Conservation (phyloP, 2,888 invertebrate genomes). For the Nebria brevicollis region DNA sequence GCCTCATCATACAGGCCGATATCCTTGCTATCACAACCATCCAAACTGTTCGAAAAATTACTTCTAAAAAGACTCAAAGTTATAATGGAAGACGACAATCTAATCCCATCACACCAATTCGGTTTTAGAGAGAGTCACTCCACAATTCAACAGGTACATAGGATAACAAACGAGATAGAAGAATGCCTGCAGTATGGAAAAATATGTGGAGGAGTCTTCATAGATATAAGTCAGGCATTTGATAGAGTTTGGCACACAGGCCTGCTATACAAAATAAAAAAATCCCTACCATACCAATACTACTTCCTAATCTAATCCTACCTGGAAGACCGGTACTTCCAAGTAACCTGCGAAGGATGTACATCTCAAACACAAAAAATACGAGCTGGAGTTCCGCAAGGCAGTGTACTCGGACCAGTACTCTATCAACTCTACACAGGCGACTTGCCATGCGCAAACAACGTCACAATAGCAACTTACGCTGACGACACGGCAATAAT, state of each 20-base stretch:
- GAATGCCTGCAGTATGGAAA: background rate
- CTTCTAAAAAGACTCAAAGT: slow-evolving; percentile 1
- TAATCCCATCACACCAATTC: slow-evolving; percentile 45
- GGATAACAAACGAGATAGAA: too few relatives aligned
- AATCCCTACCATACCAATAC: background rate
- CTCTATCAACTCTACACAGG: too few relatives aligned
- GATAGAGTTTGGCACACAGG: background rate
- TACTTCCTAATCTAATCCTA: too few relatives aligned
- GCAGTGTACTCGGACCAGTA: too few relatives aligned
- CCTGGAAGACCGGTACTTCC: too few relatives aligned
- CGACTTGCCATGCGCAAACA: too few relatives aligned
- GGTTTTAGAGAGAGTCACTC: slow-evolving; percentile 42
- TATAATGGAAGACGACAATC: slow-evolving; percentile 4
- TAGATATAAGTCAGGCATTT: background rate
- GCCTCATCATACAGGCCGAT: background rate
- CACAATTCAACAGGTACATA: too few relatives aligned
- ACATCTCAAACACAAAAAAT: too few relatives aligned
- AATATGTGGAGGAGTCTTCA: background rate
- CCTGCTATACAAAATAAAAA: background rate
- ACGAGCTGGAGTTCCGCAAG: too few relatives aligned
- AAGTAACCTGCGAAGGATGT: too few relatives aligned
- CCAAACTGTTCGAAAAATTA: slow-evolving; percentile 12
- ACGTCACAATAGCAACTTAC: too few relatives aligned
- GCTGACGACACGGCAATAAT: slow-evolving; percentile 18
- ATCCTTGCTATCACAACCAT: background rate